Base-by-base conservation (phyloP, 1,140 invertebrate genomes). In the Pogonomyrmex barbatus region DNA sequence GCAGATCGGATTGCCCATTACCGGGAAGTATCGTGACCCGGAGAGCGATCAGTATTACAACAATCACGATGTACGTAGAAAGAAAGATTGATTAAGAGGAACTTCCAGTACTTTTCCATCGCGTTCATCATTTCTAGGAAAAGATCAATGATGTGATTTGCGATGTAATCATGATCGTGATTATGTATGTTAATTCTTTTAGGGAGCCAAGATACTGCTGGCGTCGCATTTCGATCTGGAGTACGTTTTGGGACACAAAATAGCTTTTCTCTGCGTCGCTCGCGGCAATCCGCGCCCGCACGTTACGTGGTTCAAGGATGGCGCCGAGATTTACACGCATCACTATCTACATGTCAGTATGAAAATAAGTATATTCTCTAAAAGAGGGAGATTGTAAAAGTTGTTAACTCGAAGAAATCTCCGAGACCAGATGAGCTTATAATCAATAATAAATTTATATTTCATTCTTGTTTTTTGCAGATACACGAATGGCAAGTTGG, bases 291-390 rank as follows among this genome's bases (percentile, higher is more conserved):
- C 98, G 3, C 95, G 97, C 63, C 98, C 98, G 0, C 97, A 98
- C 50, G 98, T 98, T 56, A 98, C 98, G 9, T 98, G 98, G 98
- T 98, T 98, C 93, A 99, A 99, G 94, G 98, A 99, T 95, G 98
- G 98, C 10, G 96, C 97, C 24, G 98, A 99, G 94, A 97, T 99
- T 90, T 98, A 98, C 88, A 96, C 97, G 24, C 98, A 99, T 95
- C 96, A 97, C 42, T 98, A 98, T 93, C 95, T 98, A 91, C 98
- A 98, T 93, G 98, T 98, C 95, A 96, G 96, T 96, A 24, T 24
- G 24, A 24, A 24, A 24, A 24, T 24, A 89, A 68, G 50, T 82
- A 63, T 30, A 75, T n/a, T 63, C 12, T 83, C 6, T 24, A 14
- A 75, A 47, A 68, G 47, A 24, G 14, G 10, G 14, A 68, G 8